phyloP scores from a whole-genome alignment of 1,140 invertebrate genomes.

The Amyelois transitella region DNA sequence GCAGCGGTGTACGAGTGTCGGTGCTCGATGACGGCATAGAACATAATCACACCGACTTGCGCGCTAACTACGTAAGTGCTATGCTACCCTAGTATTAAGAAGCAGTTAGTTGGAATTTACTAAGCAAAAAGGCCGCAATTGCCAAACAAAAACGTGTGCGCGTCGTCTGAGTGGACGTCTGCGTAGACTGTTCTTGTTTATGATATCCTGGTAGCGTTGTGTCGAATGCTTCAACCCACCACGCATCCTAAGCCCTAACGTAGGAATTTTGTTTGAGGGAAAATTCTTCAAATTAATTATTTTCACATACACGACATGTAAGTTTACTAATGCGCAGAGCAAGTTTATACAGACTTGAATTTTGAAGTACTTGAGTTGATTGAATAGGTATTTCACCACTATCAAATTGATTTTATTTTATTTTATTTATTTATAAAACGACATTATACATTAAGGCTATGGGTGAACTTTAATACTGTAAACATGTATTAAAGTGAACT shows the following conservation, averaged over 20 bases:
- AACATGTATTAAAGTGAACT: too few species aligned
- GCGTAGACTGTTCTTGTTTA: neutral
- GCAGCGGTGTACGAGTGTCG: conserved; percentile 85
- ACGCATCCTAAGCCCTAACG: neutral
- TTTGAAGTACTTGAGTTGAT: too few species aligned
- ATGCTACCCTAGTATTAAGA: conserved; percentile 42
- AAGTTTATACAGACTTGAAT: too few species aligned
- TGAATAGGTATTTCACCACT: too few species aligned
- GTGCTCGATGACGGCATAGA: conserved; percentile 93
- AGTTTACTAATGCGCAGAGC: too few species aligned
- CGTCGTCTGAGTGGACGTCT: neutral
- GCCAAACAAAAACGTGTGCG: neutral
- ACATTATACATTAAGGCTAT: too few species aligned
- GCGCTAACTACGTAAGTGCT: conserved; percentile 85
- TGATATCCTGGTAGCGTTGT: neutral
- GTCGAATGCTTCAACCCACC: neutral
- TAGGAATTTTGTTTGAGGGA: too few species aligned
- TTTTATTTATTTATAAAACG: too few species aligned
- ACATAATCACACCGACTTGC: conserved; percentile 86
- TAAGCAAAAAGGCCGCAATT: conserved; percentile 23
- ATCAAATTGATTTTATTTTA: too few species aligned
- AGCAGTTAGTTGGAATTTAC: conserved; percentile 25
- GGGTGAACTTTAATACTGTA: too few species aligned
- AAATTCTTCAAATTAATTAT: too few species aligned
- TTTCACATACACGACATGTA: too few species aligned